Evolutionary conservation across 2,888 invertebrate genomes (phyloP).

Genomic region (Cerastis rubricosa): DNA sequence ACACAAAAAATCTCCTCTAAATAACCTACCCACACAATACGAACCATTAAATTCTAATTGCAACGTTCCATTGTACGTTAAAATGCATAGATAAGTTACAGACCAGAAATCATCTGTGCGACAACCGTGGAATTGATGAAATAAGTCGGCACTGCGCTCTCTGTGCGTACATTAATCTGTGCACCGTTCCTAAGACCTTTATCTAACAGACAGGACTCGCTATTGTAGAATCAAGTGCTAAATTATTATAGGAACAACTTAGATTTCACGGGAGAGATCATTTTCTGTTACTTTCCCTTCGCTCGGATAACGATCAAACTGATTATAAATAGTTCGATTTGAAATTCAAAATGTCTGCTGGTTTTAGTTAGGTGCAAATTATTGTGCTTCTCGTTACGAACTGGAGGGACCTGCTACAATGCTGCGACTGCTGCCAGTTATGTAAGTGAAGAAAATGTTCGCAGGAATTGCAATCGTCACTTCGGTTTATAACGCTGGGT

Average conservation of each 20-base stretch:
- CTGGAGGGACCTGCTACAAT: conserved; percentile 62
- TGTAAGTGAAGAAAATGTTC: conserved; percentile 52
- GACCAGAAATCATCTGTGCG: conserved; percentile 67
- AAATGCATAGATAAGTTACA: conserved; percentile 75
- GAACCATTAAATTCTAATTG: conserved; percentile 63
- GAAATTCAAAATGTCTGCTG: conserved; percentile 81
- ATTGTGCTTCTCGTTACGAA: conserved; percentile 67
- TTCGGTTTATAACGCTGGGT: conserved; percentile 35
- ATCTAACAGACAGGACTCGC: conserved; percentile 81
- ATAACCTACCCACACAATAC: conserved; percentile 55
- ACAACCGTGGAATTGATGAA: conserved; percentile 75
- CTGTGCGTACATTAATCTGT: conserved; percentile 72
- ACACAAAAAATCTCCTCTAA: conserved; percentile 55
- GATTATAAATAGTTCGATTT: conserved; percentile 81
- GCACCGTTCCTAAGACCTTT: conserved; percentile 74
- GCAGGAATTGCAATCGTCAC: conserved; percentile 49
- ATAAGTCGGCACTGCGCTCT: conserved; percentile 69
- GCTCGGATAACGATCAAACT: conserved; percentile 79
- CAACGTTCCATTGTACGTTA: conserved; percentile 68
- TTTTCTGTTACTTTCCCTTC: conserved; percentile 73
- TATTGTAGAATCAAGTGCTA: conserved; percentile 84
- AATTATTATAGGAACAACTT: conserved; percentile 84
- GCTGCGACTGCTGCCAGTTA: conserved; percentile 36
- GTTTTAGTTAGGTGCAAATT: conserved; percentile 73
- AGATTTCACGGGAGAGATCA: conserved; percentile 81